Percentiles rank a stretch among this genome's conserved stretches.
These are phyloP conservation scores for Phataginus tetradactyla DNA, from an alignment of 2,797 vertebrate species.

Conservation along the genomic window DNA sequence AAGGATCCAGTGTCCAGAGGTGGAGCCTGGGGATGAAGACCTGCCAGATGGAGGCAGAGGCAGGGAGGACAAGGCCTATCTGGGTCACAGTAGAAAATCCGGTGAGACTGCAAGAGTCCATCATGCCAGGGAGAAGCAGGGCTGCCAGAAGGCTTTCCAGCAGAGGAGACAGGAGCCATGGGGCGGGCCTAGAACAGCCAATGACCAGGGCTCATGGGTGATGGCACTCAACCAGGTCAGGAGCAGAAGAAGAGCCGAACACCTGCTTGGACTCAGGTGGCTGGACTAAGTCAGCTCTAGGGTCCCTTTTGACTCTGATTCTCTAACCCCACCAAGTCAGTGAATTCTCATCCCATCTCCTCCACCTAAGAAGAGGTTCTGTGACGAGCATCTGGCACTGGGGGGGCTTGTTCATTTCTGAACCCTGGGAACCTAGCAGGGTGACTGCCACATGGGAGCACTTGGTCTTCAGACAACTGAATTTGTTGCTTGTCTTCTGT, in stretches of 20 bases:
- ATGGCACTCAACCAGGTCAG: background rate
- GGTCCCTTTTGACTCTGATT: background rate
- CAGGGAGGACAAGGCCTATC: background rate
- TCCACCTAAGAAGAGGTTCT: background rate
- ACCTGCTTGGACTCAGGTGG: background rate
- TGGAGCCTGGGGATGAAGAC: background rate
- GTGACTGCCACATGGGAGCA: background rate
- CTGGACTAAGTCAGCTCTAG: background rate
- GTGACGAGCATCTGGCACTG: too few relatives aligned
- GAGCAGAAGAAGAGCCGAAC: fast-evolving
- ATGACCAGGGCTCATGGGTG: too few relatives aligned
- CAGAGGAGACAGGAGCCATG: too few relatives aligned
- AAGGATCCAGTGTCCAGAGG: background rate
- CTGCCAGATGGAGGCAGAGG: background rate
- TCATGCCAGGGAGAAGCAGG: background rate
- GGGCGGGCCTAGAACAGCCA: too few relatives aligned
- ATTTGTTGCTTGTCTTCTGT: background rate
- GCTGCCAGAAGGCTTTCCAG: background rate
- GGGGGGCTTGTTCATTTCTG: fast-evolving
- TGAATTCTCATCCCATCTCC: background rate
- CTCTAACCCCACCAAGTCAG: background rate
- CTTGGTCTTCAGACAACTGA: background rate
- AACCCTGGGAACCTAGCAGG: too few relatives aligned
- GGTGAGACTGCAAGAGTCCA: background rate
- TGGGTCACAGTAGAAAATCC: background rate